Percentiles rank a stretch among this genome's conserved stretches.
Conservation (phyloP, 1,140 invertebrate species). For the Zeugodacus cucurbitae region DNA sequence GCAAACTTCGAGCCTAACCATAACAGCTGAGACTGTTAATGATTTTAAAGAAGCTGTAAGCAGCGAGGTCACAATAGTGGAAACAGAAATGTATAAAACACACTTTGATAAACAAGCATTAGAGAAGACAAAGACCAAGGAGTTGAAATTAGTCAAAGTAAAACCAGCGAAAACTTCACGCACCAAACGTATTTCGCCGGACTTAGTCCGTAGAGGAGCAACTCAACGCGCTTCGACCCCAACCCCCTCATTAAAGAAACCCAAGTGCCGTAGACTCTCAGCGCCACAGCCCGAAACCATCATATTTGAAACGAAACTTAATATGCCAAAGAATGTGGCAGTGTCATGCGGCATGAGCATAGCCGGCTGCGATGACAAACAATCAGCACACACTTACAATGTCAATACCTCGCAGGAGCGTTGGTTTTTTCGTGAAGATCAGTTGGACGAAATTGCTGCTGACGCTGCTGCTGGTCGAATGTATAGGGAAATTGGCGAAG, state of each 20-base stretch:
- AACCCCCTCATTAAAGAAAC: background rate
- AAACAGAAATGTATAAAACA: too few relatives aligned
- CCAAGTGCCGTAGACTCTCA: background rate
- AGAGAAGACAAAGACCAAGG: background rate
- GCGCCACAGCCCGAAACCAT: background rate
- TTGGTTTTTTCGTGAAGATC: conserved; percentile 19
- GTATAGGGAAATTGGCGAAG: background rate
- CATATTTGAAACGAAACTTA: background rate
- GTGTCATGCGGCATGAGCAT: too few relatives aligned
- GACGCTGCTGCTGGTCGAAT: background rate
- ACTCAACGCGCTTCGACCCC: background rate
- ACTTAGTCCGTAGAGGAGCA: background rate
- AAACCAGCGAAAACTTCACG: background rate
- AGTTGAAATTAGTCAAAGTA: background rate
- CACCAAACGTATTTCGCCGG: background rate
- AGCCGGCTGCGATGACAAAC: background rate
- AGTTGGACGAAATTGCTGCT: conserved; percentile 10
- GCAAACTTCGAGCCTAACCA: too few relatives aligned
- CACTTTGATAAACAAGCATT: too few relatives aligned
- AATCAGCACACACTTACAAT: conserved; percentile 15
- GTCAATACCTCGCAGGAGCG: background rate
- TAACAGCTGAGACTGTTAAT: too few relatives aligned
- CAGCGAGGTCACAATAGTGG: too few relatives aligned
- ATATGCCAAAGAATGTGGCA: background rate
- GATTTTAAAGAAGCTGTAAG: too few relatives aligned